phyloP scores from a whole-genome alignment of 2,888 invertebrate genomes.

The Parascotia fuliginaria region DNA sequence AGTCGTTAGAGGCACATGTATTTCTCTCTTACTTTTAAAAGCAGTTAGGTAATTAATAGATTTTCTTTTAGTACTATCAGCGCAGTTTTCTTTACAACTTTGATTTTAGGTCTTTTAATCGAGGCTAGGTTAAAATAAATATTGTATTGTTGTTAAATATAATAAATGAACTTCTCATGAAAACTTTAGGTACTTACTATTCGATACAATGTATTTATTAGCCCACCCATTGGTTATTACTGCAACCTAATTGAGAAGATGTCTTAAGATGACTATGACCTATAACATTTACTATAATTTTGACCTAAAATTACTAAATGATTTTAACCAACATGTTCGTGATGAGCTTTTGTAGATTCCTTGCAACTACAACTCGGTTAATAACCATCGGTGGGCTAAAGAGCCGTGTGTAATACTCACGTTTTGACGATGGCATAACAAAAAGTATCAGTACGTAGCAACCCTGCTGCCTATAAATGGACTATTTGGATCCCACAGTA shows the following conservation, averaged over 20 bases:
- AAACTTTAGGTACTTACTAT: not conserved
- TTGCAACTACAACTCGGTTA: conserved; percentile 59
- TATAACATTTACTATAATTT: conserved; percentile 70
- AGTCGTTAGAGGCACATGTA: no score
- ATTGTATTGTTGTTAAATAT: not conserved
- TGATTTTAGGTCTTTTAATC: no score
- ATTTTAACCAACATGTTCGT: conserved; percentile 61
- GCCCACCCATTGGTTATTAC: conserved; percentile 53
- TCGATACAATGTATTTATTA: conserved; percentile 36
- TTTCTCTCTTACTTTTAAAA: no score
- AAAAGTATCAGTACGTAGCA: conserved; percentile 74
- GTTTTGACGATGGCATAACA: conserved; percentile 74
- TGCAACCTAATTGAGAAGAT: conserved; percentile 63
- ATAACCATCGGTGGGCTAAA: conserved; percentile 61
- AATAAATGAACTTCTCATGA: not conserved
- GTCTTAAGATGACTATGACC: conserved; percentile 46
- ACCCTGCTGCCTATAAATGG: conserved; percentile 79
- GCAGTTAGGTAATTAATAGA: no score
- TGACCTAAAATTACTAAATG: conserved; percentile 66
- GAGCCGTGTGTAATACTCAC: conserved; percentile 73
- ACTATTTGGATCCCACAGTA: conserved; percentile 71
- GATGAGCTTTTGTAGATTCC: conserved; percentile 55
- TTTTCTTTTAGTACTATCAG: no score
- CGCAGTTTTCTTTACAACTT: no score
- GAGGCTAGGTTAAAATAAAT: no score